Percentiles rank a stretch among this genome's conserved stretches.
Evolutionary conservation across 2,888 invertebrate genomes (phyloP).

Genomic region (Syritta pipiens): DNA sequence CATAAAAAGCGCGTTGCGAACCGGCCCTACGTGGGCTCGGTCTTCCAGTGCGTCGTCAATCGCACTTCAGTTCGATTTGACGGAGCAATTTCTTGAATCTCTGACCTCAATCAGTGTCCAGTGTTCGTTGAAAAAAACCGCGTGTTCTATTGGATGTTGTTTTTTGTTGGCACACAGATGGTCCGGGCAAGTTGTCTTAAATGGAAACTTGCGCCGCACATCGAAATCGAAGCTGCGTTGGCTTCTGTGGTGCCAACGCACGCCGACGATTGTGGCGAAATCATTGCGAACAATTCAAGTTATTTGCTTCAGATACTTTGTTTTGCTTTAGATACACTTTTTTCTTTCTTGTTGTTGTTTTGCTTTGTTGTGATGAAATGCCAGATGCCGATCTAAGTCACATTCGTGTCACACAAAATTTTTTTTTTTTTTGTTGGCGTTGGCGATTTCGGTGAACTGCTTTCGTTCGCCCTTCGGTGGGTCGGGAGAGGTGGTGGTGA

Average conservation of each 20-base stretch:
- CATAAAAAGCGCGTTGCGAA: too few species aligned
- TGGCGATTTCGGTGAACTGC: too few species aligned
- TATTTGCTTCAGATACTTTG: too few species aligned
- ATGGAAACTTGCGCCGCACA: slow-evolving; percentile 55
- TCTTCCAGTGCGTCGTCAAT: too few species aligned
- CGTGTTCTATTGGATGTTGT: not conserved
- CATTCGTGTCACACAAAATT: slow-evolving; percentile 40
- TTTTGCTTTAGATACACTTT: slow-evolving; percentile 11
- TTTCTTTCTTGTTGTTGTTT: not conserved
- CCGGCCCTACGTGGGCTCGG: too few species aligned
- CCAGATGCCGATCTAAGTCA: slow-evolving; percentile 25
- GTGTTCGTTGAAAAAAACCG: not conserved
- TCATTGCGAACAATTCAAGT: slow-evolving; percentile 16
- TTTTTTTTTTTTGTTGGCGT: too few species aligned
- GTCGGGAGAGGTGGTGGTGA: too few species aligned
- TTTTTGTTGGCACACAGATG: slow-evolving; percentile 3
- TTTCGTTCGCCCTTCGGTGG: too few species aligned
- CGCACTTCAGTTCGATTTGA: too few species aligned
- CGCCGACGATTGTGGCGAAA: not conserved
- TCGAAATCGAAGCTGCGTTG: slow-evolving; percentile 24
- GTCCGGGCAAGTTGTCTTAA: slow-evolving; percentile 47
- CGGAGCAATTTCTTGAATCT: too few species aligned
- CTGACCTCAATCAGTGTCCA: too few species aligned
- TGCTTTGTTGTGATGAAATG: slow-evolving; percentile 24
- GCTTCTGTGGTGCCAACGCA: slow-evolving; percentile 25